phyloP scores from a whole-genome alignment of 2,113 vertebrate genomes.

The Ginglymostoma cirratum region DNA sequence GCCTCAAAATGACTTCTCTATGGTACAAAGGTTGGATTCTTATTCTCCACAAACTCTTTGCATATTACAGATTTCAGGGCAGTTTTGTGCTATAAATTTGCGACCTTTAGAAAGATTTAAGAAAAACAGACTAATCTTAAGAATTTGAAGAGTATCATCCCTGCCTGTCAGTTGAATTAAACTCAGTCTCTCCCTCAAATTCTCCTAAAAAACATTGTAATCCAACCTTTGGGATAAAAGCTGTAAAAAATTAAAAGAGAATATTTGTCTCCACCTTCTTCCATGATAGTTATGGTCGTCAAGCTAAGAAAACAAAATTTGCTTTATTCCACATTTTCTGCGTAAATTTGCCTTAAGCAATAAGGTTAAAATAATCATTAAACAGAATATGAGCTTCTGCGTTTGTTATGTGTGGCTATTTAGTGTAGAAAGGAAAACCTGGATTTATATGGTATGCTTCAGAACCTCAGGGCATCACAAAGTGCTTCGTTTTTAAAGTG shows the following conservation, averaged over 20 bases:
- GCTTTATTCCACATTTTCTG: background rate
- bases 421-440: background rate
- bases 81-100: background rate
- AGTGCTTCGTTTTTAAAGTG: too few species aligned
- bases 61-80: background rate
- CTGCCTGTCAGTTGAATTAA: background rate
- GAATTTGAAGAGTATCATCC: background rate
- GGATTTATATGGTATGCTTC: background rate
- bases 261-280: background rate
- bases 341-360: background rate
- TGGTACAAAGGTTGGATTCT: background rate
- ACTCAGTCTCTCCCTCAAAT: background rate
- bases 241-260: background rate
- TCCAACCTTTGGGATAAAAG: background rate
- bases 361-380: background rate
- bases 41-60: too few species aligned
- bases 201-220: background rate
- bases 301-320: background rate
- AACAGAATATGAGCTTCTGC: background rate
- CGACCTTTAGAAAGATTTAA: background rate
- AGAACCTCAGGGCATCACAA: too few species aligned
- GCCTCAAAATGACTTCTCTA: background rate
- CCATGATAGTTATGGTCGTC: background rate
- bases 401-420: background rate
- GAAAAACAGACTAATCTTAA: background rate